Evolutionary conservation across 2,797 vertebrate genomes (phyloP).

Genomic region (Sebastes ruberrimus): DNA sequence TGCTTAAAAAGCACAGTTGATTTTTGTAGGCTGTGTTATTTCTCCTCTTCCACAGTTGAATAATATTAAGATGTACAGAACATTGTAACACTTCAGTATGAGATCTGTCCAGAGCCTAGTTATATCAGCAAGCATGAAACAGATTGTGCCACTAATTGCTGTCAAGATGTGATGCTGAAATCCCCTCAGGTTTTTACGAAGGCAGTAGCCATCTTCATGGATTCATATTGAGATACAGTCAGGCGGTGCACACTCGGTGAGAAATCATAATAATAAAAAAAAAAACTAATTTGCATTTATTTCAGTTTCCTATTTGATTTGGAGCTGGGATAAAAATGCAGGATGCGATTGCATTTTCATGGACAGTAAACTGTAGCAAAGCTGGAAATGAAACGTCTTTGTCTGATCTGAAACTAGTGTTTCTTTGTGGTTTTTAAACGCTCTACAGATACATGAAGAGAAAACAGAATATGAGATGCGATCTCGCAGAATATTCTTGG

Average conservation of each 20-base stretch:
- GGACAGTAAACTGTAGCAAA: constrained; percentile 37
- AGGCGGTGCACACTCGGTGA: constrained; percentile 52
- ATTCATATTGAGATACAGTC: constrained; percentile 78
- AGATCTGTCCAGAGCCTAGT: constrained; percentile 78
- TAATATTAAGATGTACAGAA: constrained; percentile 80
- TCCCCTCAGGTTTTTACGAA: constrained; percentile 73
- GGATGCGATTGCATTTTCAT: constrained; percentile 47
- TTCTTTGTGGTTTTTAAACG: constrained; percentile 26
- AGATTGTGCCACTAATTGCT: constrained; percentile 84
- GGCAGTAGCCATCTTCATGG: constrained; percentile 74
- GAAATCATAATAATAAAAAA: constrained; percentile 67
- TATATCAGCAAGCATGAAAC: constrained; percentile 78
- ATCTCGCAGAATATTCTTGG: constrained; percentile 17
- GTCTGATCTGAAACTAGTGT: constrained; percentile 23
- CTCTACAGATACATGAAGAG: constrained; percentile 6
- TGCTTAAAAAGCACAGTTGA: constrained; percentile 71
- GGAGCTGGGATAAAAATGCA: constrained; percentile 39
- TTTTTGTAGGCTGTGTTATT: constrained; percentile 68
- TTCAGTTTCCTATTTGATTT: constrained; percentile 62
- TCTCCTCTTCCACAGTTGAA: constrained; percentile 75
- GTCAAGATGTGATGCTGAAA: constrained; percentile 81
- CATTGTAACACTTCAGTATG: constrained; percentile 72
- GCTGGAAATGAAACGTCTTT: constrained; percentile 31
- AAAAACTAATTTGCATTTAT: constrained; percentile 69
- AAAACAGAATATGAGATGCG: constrained; percentile 13